Percentiles rank a stretch among this genome's conserved stretches.
phyloP scores from a whole-genome alignment of 2,888 invertebrate species.

The Spodoptera littoralis region DNA sequence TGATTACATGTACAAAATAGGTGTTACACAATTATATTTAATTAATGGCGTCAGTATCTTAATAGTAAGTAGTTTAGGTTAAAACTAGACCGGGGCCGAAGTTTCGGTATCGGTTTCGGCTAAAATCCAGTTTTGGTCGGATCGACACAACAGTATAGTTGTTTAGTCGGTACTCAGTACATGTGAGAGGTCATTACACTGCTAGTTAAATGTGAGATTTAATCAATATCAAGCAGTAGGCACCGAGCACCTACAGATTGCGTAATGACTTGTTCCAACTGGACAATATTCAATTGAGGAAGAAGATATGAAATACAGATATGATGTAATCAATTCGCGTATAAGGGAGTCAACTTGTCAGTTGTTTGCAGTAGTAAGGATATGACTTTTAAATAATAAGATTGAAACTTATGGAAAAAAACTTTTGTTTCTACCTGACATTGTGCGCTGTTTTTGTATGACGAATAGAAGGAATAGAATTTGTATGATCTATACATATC shows the following conservation, averaged over 20 bases:
- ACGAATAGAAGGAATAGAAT: too few species aligned
- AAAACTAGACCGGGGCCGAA: too few species aligned
- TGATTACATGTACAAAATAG: too few species aligned
- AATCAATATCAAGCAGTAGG: constrained; percentile 38
- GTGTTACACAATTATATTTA: too few species aligned
- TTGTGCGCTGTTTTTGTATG: too few species aligned
- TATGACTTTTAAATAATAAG: constrained; percentile 13
- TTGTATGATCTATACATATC: too few species aligned
- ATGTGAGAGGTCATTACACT: constrained; percentile 38
- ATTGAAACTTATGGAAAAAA: background rate
- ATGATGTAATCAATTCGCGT: constrained; percentile 56
- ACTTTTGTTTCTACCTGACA: too few species aligned
- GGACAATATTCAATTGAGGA: constrained; percentile 57
- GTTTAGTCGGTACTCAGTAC: constrained; percentile 23
- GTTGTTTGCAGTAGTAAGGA: constrained; percentile 47
- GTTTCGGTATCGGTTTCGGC: too few species aligned
- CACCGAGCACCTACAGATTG: constrained; percentile 30
- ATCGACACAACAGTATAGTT: constrained; percentile 3
- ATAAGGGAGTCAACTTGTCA: constrained; percentile 31
- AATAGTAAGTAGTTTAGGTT: too few species aligned
- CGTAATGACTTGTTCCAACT: constrained; percentile 43
- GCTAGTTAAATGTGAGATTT: constrained; percentile 36
- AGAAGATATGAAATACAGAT: constrained; percentile 52
- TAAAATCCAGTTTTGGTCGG: too few species aligned
- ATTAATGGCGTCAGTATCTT: too few species aligned